Percentiles rank a stretch among this genome's conserved stretches.
These are phyloP conservation scores for Choristoneura fumiferana DNA, from an alignment of 1,140 invertebrate genomes.

Conservation along the genomic window DNA sequence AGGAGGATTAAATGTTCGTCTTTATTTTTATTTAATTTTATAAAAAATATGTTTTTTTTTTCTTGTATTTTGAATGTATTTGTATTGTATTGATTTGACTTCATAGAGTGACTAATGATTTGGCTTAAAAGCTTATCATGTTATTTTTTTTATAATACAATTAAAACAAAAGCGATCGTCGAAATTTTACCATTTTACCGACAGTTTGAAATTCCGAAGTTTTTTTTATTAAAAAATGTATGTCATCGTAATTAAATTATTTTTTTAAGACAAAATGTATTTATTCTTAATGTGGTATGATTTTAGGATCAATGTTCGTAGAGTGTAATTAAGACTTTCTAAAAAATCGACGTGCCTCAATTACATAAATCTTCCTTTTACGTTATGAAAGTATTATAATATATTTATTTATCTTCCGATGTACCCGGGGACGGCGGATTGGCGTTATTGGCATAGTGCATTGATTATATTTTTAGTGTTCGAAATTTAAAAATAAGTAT, in stretches of 20 bases:
- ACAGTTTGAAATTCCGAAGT: too few species aligned
- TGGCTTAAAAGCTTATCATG: too few species aligned
- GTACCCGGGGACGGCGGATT: conserved; percentile 30
- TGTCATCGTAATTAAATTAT: not conserved
- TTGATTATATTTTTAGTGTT: too few species aligned
- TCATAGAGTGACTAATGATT: too few species aligned
- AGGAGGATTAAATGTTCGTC: too few species aligned
- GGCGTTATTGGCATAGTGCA: not conserved
- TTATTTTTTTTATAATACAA: too few species aligned
- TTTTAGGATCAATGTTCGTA: conserved; percentile 10
- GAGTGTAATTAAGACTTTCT: conserved; percentile 11
- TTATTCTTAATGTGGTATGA: conserved; percentile 8
- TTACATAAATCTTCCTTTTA: conserved; percentile 16
- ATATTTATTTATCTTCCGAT: conserved; percentile 33
- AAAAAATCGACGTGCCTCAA: conserved; percentile 11
- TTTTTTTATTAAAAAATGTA: not conserved
- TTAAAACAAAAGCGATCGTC: not conserved
- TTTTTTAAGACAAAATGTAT: conserved; percentile 4
- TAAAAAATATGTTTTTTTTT: too few species aligned
- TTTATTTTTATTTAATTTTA: too few species aligned
- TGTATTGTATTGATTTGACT: too few species aligned
- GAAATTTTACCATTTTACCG: too few species aligned
- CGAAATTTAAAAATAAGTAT: too few species aligned
- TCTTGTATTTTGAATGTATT: too few species aligned
- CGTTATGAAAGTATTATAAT: conserved; percentile 27